phyloP scores from a whole-genome alignment of 2,888 invertebrate genomes.

The Brachylomia viminalis region DNA sequence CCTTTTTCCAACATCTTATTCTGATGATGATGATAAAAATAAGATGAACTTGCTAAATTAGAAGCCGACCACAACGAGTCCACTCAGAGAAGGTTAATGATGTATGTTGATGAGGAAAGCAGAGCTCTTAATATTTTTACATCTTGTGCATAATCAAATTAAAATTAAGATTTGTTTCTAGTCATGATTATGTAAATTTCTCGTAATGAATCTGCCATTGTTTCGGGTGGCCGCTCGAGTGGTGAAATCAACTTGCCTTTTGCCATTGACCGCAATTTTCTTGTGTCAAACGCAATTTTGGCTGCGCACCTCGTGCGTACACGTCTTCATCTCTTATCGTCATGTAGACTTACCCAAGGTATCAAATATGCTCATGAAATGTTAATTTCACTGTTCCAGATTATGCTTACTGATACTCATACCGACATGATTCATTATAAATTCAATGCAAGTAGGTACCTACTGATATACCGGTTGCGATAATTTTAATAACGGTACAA shows the following conservation, averaged over 20 bases:
- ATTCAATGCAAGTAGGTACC: conserved; percentile 63
- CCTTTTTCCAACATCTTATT: background rate
- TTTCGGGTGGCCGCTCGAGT: conserved; percentile 79
- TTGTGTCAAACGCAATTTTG: conserved; percentile 67
- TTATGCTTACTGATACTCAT: conserved; percentile 27
- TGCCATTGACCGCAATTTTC: conserved; percentile 78
- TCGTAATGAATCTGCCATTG: conserved; percentile 78
- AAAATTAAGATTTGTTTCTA: conserved; percentile 40
- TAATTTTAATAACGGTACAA: conserved; percentile 64
- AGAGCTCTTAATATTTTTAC: background rate
- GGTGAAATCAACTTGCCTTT: conserved; percentile 78
- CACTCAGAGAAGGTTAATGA: conserved; percentile 13
- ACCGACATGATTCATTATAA: conserved; percentile 55
- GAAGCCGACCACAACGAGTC: conserved; percentile 5
- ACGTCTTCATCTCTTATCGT: conserved; percentile 37
- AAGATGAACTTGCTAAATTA: background rate
- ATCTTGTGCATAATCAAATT: conserved; percentile 24
- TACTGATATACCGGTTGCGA: conserved; percentile 60
- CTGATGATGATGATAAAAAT: conserved; percentile 3
- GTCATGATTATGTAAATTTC: conserved; percentile 71
- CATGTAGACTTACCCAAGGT: background rate
- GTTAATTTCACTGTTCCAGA: conserved; percentile 40
- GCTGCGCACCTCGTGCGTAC: conserved; percentile 40
- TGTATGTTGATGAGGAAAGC: conserved; percentile 15
- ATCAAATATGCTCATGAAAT: conserved; percentile 17